A percentile compares a stretch with the other conserved stretches of the same genome.
phyloP scores from a whole-genome alignment of 1,140 invertebrate genomes.

The Lethocerus indicus region DNA sequence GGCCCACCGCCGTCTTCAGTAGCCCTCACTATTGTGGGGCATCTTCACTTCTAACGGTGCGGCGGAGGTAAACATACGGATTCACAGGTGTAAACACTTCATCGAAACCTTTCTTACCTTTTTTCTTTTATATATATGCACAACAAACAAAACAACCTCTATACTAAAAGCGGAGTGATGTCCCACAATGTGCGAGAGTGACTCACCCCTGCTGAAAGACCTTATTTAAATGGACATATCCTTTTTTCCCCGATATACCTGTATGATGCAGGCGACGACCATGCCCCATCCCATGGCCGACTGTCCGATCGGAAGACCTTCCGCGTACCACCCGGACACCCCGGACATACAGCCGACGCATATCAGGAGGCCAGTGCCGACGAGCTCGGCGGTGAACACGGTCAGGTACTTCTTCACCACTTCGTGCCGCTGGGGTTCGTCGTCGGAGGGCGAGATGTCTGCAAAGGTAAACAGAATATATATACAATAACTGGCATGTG shows the following conservation, averaged over 20 bases:
- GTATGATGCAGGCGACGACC: slow-evolving; percentile 16
- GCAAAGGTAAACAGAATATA: too few relatives aligned
- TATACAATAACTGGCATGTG: too few relatives aligned
- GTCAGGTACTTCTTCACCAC: slow-evolving; percentile 10
- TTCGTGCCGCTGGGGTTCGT: too few relatives aligned
- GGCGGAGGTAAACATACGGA: slow-evolving; percentile 3
- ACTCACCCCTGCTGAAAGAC: too few relatives aligned
- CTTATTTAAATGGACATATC: too few relatives aligned
- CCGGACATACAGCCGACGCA: slow-evolving; percentile 19
- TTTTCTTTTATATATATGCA: background rate
- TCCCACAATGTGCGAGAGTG: too few relatives aligned
- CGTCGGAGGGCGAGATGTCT: too few relatives aligned
- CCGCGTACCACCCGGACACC: background rate
- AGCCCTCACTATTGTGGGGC: background rate
- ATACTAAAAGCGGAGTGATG: background rate
- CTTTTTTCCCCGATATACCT: too few relatives aligned
- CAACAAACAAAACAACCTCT: background rate
- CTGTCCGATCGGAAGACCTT: slow-evolving; percentile 10
- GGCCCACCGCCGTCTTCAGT: too few relatives aligned
- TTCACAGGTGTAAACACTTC: background rate
- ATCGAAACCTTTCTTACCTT: slow-evolving; percentile 1
- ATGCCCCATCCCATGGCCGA: slow-evolving; percentile 18
- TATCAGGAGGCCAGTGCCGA: slow-evolving; percentile 18
- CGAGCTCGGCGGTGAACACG: slow-evolving; percentile 17
- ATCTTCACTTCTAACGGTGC: background rate